These are phyloP conservation scores for Eubucco bourcierii DNA, from an alignment of 2,113 vertebrate genomes.

Conservation along the genomic window DNA sequence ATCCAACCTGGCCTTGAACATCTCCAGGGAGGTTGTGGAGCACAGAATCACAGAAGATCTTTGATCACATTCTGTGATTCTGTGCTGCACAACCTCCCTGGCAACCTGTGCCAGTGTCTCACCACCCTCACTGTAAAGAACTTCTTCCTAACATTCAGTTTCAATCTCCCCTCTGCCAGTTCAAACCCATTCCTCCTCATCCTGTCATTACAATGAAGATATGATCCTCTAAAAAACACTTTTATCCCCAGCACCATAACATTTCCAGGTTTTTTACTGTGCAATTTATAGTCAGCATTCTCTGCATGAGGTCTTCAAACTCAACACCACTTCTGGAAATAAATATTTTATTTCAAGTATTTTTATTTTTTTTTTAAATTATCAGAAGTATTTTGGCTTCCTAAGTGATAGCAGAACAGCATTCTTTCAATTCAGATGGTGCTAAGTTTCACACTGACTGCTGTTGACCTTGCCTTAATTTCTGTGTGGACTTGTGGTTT, in stretches of 20 bases:
- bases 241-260: neutral
- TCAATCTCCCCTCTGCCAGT: too few relatives aligned
- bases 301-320: neutral
- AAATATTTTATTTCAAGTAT: neutral
- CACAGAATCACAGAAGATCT: too few relatives aligned
- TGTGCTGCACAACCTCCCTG: too few relatives aligned
- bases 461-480: neutral
- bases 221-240: neutral
- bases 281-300: neutral
- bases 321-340: neutral
- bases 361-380: neutral
- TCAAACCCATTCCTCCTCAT: too few relatives aligned
- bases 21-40: too few relatives aligned
- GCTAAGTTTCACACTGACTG: neutral
- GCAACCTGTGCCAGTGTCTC: too few relatives aligned
- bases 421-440: neutral
- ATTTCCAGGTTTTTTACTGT: neutral
- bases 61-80: too few relatives aligned
- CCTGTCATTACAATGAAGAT: neutral
- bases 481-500: neutral
- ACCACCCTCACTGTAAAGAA: too few relatives aligned
- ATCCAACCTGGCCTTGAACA: too few relatives aligned
- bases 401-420: neutral
- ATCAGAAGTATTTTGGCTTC: neutral
- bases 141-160: too few relatives aligned